These are phyloP conservation scores for Kryphioiulus occultus DNA, from an alignment of 2,888 invertebrate species.

Conservation along the genomic window DNA sequence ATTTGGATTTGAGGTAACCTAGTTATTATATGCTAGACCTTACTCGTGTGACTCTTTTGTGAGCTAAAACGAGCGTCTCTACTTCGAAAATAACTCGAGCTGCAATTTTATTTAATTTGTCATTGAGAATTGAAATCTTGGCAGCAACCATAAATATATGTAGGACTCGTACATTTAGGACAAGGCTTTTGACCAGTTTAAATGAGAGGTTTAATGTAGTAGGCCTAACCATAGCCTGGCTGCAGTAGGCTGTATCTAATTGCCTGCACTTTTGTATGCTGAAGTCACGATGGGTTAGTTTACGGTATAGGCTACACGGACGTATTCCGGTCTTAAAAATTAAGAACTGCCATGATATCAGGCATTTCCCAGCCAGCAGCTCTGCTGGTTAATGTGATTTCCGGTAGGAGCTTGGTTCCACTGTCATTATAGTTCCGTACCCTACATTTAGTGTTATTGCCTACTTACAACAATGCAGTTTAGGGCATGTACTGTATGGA, in stretches of 20 bases:
- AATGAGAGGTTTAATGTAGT: neutral
- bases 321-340: neutral
- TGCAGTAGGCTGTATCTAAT: neutral
- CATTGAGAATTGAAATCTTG: constrained; percentile 32
- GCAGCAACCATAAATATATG: constrained; percentile 1
- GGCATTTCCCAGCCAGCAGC: neutral
- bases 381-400: neutral
- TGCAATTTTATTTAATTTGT: constrained; percentile 28
- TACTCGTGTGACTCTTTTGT: neutral
- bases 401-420: neutral
- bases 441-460: neutral
- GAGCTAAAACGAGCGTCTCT: neutral
- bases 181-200: constrained; percentile 24
- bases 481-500: neutral
- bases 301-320: neutral
- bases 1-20: constrained; percentile 32
- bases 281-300: neutral
- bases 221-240: neutral
- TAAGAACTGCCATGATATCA: neutral
- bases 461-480: neutral
- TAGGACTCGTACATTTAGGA: constrained; percentile 6
- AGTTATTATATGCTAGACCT: neutral
- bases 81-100: neutral
- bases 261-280: neutral
- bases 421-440: neutral